These are phyloP conservation scores for Ginglymostoma cirratum DNA, from an alignment of 2,113 vertebrate genomes.

Conservation along the genomic window DNA sequence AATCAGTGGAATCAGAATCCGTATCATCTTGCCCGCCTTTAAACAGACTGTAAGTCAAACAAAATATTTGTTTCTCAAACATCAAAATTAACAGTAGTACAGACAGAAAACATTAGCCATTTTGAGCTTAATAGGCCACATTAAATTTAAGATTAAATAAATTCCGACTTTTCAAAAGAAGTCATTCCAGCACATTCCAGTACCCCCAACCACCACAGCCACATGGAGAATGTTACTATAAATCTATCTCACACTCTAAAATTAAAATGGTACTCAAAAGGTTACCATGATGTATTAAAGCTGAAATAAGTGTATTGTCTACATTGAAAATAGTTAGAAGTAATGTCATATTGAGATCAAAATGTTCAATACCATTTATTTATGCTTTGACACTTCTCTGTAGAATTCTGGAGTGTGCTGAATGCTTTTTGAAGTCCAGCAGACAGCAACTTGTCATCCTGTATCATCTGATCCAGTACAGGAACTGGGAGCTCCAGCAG, in stretches of 20 bases:
- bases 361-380: background rate
- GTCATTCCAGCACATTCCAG: background rate
- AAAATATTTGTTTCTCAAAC: background rate
- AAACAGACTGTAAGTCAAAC: slow-evolving; percentile 43
- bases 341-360: background rate
- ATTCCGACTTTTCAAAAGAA: background rate
- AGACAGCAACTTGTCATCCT: slow-evolving; percentile 54
- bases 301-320: background rate
- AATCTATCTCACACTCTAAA: background rate
- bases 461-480: slow-evolving; percentile 57
- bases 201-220: background rate
- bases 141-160: background rate
- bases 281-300: background rate
- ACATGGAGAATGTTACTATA: background rate
- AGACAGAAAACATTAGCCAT: background rate
- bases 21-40: slow-evolving; percentile 50
- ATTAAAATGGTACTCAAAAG: background rate
- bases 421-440: slow-evolving; percentile 59
- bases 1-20: slow-evolving; percentile 58
- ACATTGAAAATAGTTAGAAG: background rate
- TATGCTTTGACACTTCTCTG: slow-evolving; percentile 17
- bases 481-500: slow-evolving; percentile 59
- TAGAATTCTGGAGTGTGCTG: slow-evolving; percentile 45
- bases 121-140: background rate
- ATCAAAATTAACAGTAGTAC: background rate